phyloP scores from a whole-genome alignment of 2,797 vertebrate species.

The Urocyon cinereoargenteus region DNA sequence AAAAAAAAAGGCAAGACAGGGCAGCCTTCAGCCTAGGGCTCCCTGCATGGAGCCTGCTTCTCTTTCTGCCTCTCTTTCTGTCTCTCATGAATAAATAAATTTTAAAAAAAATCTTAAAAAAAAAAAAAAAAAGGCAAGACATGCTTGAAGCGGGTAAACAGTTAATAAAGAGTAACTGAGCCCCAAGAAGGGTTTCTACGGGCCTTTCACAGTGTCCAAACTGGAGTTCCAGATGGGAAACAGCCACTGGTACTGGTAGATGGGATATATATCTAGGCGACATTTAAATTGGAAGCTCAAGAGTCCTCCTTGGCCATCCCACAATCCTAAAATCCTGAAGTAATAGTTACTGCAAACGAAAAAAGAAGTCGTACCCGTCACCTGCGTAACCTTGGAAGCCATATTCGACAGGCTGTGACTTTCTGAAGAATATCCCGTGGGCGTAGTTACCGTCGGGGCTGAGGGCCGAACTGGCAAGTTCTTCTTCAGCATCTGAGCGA shows the following conservation, averaged over 20 bases:
- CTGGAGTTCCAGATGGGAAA: neutral
- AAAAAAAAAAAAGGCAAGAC: neutral
- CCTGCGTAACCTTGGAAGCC: constrained; percentile 43
- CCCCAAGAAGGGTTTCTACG: neutral
- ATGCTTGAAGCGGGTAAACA: neutral
- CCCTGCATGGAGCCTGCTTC: no score
- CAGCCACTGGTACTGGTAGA: neutral
- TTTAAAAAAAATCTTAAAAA: no score
- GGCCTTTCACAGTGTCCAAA: no score
- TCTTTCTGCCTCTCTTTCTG: no score
- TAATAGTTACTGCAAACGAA: neutral
- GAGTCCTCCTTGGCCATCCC: neutral
- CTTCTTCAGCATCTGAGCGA: constrained; percentile 81
- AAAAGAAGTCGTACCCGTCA: constrained; percentile 81
- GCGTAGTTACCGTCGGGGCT: accelerated
- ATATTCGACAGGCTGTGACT: neutral
- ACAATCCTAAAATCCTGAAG: neutral
- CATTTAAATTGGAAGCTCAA: neutral
- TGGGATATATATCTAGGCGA: neutral
- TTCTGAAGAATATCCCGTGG: neutral
- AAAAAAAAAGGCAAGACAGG: neutral
- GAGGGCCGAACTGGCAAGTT: constrained; percentile 54
- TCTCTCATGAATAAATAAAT: no score
- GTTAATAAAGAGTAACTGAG: neutral
- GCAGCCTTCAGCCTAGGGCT: no score